Evolutionary conservation across 2,113 vertebrate species (phyloP).

Genomic region (Arothron firmamentum): DNA sequence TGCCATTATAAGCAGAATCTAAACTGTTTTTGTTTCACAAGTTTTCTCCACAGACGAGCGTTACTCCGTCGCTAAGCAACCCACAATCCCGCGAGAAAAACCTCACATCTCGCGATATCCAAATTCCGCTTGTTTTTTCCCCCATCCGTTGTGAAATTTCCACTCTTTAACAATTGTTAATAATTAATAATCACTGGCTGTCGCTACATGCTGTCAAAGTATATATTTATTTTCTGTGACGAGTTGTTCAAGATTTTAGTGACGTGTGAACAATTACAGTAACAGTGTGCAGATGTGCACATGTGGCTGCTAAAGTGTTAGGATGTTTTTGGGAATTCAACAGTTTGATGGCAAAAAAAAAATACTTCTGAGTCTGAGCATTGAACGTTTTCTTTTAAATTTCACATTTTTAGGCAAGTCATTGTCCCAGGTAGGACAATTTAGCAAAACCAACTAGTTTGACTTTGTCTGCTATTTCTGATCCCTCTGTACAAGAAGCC

Average conservation of each 20-base stretch:
- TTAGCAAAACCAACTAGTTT: constrained; percentile 98
- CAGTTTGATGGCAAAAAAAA: constrained; percentile 60
- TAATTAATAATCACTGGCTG: no score
- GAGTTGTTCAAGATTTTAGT: no score
- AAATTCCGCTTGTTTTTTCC: background rate
- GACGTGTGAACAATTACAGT: no score
- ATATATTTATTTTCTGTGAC: no score
- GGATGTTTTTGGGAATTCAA: constrained; percentile 33
- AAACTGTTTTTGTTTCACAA: background rate
- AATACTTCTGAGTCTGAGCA: no score
- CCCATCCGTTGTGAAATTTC: no score
- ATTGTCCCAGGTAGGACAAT: constrained; percentile 67
- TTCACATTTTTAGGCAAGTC: constrained; percentile 78
- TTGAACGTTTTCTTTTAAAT: no score
- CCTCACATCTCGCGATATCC: constrained; percentile 16
- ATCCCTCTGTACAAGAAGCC: constrained; percentile 97
- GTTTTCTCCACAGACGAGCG: background rate
- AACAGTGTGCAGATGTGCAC: no score
- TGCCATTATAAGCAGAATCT: constrained; percentile 12
- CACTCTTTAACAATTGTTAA: no score
- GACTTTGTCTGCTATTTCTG: constrained; percentile 92
- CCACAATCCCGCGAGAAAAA: background rate
- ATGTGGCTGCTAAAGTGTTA: constrained; percentile 45
- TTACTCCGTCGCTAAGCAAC: constrained; percentile 44
- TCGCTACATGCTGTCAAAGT: no score